These are phyloP conservation scores for Macrotus californicus DNA, from an alignment of 2,113 vertebrate genomes.

Conservation along the genomic window DNA sequence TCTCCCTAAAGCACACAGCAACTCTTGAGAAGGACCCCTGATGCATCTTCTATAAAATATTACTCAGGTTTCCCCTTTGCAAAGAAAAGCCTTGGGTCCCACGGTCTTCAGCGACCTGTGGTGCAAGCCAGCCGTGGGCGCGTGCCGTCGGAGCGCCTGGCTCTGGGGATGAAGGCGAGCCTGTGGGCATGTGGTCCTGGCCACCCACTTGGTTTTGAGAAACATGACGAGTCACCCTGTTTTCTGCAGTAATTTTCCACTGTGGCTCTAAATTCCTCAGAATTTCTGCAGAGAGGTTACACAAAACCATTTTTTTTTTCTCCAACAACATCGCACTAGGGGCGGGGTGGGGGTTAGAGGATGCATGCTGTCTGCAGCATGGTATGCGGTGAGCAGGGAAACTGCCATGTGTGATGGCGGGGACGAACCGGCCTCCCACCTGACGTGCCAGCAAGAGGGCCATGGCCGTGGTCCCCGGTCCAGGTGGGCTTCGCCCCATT, in stretches of 20 bases:
- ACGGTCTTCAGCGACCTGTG: neutral
- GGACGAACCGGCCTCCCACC: neutral
- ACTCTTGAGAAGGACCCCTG: neutral
- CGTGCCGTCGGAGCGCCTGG: no score
- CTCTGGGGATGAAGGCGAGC: neutral
- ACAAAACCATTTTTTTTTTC: neutral
- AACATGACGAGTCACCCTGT: neutral
- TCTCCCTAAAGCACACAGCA: neutral
- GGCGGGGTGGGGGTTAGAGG: neutral
- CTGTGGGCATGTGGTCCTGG: neutral
- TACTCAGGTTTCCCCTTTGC: neutral
- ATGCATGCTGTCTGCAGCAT: neutral
- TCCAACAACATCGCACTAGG: neutral
- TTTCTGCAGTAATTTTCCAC: constrained; percentile 33
- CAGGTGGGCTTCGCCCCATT: accelerated
- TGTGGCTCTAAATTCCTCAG: neutral
- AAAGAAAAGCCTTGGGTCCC: neutral
- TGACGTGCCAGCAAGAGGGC: accelerated
- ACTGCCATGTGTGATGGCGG: accelerated
- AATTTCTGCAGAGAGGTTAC: neutral
- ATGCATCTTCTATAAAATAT: neutral
- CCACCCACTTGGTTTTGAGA: neutral
- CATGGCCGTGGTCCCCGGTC: accelerated
- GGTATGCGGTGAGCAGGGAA: neutral
- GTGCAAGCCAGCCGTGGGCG: neutral